Evolutionary conservation across 2,113 vertebrate genomes (phyloP), one percentile per base, ranked within the genome.

Genomic region (Carassius gibelio): DNA sequence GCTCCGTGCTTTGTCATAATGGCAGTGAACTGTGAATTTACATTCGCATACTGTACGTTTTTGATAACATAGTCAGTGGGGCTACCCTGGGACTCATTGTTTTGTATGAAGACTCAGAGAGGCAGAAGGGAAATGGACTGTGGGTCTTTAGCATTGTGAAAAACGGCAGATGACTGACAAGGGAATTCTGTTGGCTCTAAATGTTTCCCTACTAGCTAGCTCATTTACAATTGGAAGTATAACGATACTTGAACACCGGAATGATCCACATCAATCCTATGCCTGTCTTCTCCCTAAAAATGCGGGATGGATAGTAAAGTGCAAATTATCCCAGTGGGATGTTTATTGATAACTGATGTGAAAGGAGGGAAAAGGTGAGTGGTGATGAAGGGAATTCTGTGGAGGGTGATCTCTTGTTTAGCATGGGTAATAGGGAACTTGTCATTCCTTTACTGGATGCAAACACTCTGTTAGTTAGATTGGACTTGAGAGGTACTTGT

Each of bases 101-200:
- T 80, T 69, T 72, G 64, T 61, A 23, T 76, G 71, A 64, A 21
- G 23, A 75, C 26, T 72, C 57, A 34, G 68, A 83, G 55, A 80
- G 55, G 45, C 38, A 84, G 75, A 36, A 71, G 68, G 57, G 50
- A 85, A 85, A 89, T 61, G 72, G 80, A 68, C 68, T 75, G 45
- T 81, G 30, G 80, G 84, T 84, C 62, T 86, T 86, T 71, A 75
- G 77, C 72, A 52, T 55, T 30, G 66, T 78, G 68, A 82, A 84
- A 87, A 88, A 85, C 38, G 36, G 81, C 78, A 85, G 83, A 75
- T 87, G 83, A 88, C 83, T 90, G 85, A 81, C 81, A 81, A 34
- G 77, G 78, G 84, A 86, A 84, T 78, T 84, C 17, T 76, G 45
- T 17, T 88, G 75, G 21, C 71, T 78, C 45, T 82, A 76, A 84